Evolutionary conservation across 2,888 invertebrate genomes (phyloP).

Genomic region (Sphecodes monilicornis): DNA sequence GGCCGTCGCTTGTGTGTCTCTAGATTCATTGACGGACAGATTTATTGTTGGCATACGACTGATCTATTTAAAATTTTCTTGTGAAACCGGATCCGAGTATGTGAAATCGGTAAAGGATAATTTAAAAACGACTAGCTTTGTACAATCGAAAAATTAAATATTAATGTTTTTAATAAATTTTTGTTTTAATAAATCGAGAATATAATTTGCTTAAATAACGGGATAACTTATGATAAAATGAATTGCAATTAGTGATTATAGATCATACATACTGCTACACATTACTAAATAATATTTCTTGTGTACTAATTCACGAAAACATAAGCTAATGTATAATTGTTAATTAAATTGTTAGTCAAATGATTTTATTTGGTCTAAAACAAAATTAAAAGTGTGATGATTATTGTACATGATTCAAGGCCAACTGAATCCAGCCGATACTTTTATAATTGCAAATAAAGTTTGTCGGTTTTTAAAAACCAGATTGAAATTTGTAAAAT

Average conservation of each 20-base stretch:
- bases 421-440: too few relatives aligned
- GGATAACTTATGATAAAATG: not conserved
- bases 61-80: conserved; percentile 36
- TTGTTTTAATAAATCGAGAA: not conserved
- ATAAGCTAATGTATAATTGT: too few relatives aligned
- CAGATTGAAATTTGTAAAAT: too few relatives aligned
- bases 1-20: conserved; percentile 36
- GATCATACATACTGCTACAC: too few relatives aligned
- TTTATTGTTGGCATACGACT: conserved; percentile 45
- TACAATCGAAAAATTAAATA: not conserved
- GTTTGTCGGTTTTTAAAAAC: too few relatives aligned
- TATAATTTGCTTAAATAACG: not conserved
- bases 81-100: conserved; percentile 16
- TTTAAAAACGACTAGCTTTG: not conserved
- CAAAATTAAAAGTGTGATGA: too few relatives aligned
- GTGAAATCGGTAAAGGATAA: not conserved
- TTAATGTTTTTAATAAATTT: not conserved
- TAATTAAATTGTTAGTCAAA: too few relatives aligned
- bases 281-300: too few relatives aligned
- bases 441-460: too few relatives aligned
- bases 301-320: too few relatives aligned
- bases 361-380: too few relatives aligned
- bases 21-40: conserved; percentile 36
- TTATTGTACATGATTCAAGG: too few relatives aligned
- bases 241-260: not conserved